phyloP scores from a whole-genome alignment of 1,140 invertebrate genomes.

The Conus ventricosus region DNA sequence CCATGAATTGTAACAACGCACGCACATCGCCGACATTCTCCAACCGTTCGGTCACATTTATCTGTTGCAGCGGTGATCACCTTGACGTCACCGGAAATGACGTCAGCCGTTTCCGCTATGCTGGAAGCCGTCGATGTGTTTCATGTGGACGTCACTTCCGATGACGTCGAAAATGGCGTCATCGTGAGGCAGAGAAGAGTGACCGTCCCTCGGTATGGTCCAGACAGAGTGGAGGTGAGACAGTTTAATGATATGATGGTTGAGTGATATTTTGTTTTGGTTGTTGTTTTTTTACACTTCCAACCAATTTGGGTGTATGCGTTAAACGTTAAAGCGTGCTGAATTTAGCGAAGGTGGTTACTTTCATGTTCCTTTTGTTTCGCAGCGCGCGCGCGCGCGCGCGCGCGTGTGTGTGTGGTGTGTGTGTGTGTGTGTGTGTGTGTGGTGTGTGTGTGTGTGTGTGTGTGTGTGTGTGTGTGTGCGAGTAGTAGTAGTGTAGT shows the following conservation, averaged over 20 bases:
- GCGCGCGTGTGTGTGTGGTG: too few relatives aligned
- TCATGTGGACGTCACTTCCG: constrained; percentile 23
- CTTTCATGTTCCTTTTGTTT: too few relatives aligned
- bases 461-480: not conserved
- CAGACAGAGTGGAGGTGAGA: not conserved
- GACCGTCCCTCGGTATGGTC: not conserved
- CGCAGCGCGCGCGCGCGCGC: too few relatives aligned
- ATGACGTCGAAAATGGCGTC: not conserved
- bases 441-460: not conserved
- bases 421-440: not conserved
- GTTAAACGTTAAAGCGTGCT: too few relatives aligned
- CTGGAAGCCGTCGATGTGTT: not conserved
- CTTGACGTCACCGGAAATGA: constrained; percentile 39
- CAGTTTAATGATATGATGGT: too few relatives aligned
- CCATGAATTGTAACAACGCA: not conserved
- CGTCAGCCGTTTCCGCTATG: constrained; percentile 28
- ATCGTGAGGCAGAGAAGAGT: not conserved
- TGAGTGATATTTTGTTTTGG: too few relatives aligned
- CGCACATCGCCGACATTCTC: not conserved
- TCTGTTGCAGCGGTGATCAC: constrained; percentile 34
- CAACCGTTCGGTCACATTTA: not conserved
- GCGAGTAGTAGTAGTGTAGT: not conserved
- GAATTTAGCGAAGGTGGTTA: too few relatives aligned
- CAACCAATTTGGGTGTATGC: too few relatives aligned
- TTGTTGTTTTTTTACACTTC: too few relatives aligned